Evolutionary conservation across 2,113 vertebrate genomes (phyloP), one percentile per base, ranked within the genome.

Genomic region (Mastomys coucha): DNA sequence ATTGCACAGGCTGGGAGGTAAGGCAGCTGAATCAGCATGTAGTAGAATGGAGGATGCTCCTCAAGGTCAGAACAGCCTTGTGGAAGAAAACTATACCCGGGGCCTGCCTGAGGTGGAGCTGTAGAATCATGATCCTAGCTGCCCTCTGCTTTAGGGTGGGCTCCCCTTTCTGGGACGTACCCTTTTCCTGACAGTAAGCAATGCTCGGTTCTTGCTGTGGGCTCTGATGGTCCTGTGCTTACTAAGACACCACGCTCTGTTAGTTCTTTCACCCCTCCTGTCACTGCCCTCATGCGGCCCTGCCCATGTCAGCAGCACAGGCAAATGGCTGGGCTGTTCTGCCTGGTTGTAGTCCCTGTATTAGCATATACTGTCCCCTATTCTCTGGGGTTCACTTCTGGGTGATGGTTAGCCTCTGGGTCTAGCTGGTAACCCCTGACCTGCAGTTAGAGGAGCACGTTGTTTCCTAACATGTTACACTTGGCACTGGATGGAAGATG

Each of bases 371-470:
- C 11, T 39, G 69, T 33, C 13, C 12, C 28, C 39, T 75, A 5
- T 42, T 60, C 67, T 70, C 51, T 1, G 2, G 36, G 51, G 33
- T n/a, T 51, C n/a, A 1, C 24, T 10, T 31, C 51, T 2, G 0
- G 6, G 42, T 2, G 6, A 28, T 45, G 33, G 4, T 28, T 36
- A 14, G 33, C 7, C n/a, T 51, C 3, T 2, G 53, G 14, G 33
- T 28, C 42, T 4, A 0, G 16, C 33, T 36, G 19, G 16, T 5
- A 63, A 45, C n/a, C n/a, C 56, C n/a, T 63, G 80, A 26, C 58
- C 14, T 42, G 3, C 60, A 8, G 2, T 11, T 7, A 1, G 58
- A 60, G 0, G 3, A 33, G 36, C 33, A 0, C 1, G 2, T 24
- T 31, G 31, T 49, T 13, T 72, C 60, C 12, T 16, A 4, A 13